These are phyloP conservation scores for Phylloscopus whistleri DNA, from an alignment of 2,113 vertebrate species.

Conservation along the genomic window DNA sequence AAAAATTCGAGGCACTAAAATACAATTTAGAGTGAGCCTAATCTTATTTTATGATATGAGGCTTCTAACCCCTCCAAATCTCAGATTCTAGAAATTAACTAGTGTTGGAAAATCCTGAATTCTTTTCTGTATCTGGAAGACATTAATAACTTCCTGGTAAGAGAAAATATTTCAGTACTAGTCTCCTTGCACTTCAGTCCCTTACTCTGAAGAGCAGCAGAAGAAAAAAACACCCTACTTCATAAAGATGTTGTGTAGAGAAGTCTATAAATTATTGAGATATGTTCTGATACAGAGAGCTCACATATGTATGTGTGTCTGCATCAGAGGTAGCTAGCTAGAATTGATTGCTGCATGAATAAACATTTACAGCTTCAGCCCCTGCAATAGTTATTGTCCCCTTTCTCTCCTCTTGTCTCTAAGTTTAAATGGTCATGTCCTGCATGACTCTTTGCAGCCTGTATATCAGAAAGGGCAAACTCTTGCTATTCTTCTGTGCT, in stretches of 20 bases:
- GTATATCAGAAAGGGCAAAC: neutral
- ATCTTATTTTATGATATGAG: neutral
- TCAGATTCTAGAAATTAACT: neutral
- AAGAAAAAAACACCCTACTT: neutral
- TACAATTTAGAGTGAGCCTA: neutral
- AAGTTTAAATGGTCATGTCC: neutral
- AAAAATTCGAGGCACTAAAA: neutral
- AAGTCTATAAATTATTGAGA: conserved; percentile 27
- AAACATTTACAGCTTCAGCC: conserved; percentile 31
- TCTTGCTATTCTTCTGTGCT: neutral
- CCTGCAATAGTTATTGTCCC: neutral
- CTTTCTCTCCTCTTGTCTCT: neutral
- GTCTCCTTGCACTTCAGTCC: neutral
- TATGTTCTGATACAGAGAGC: neutral
- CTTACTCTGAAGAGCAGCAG: neutral
- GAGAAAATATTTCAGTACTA: neutral
- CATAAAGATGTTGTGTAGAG: neutral
- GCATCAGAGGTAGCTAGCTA: neutral
- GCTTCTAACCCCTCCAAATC: neutral
- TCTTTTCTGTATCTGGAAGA: neutral
- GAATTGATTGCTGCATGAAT: conserved; percentile 38
- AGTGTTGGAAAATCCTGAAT: neutral
- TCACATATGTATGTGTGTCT: neutral
- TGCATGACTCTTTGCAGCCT: neutral
- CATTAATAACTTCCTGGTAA: neutral